phyloP scores from a whole-genome alignment of 2,888 invertebrate species.

The Drosophila melanosoma region DNA sequence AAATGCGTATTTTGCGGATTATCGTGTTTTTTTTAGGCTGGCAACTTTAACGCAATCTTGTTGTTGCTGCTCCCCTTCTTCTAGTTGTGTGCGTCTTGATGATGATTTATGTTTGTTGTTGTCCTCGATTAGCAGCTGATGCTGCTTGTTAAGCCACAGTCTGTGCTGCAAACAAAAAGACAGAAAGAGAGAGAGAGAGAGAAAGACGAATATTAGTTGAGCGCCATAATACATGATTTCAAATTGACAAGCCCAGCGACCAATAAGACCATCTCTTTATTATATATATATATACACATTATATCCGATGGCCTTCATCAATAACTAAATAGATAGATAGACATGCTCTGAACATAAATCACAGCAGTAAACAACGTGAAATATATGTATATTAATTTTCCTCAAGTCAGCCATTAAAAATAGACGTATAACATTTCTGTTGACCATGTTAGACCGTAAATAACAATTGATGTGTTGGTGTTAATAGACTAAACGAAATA shows the following conservation, averaged over 20 bases:
- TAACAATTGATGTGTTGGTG: background rate
- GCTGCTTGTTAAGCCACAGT: conserved; percentile 41
- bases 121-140: conserved; percentile 61
- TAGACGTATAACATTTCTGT: background rate
- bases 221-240: conserved; percentile 40
- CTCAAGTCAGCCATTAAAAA: background rate
- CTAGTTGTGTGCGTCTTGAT: conserved; percentile 37
- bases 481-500: conserved; percentile 4
- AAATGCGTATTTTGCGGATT: conserved; percentile 43
- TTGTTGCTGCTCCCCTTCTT: conserved; percentile 2
- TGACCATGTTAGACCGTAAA: conserved; percentile 9
- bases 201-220: conserved; percentile 31
- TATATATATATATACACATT: conserved; percentile 8
- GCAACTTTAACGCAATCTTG: conserved; percentile 53
- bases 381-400: conserved; percentile 16
- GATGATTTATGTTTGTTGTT: conserved; percentile 68
- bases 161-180: conserved; percentile 35
- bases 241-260: conserved; percentile 40
- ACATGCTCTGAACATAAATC: conserved; percentile 29
- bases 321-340: background rate
- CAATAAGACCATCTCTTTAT: conserved; percentile 3
- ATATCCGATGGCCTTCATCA: background rate
- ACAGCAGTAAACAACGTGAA: conserved; percentile 39
- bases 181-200: background rate
- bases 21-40: conserved; percentile 5